These are phyloP conservation scores for Alosa alosa DNA, from an alignment of 2,113 vertebrate genomes.

Conservation along the genomic window DNA sequence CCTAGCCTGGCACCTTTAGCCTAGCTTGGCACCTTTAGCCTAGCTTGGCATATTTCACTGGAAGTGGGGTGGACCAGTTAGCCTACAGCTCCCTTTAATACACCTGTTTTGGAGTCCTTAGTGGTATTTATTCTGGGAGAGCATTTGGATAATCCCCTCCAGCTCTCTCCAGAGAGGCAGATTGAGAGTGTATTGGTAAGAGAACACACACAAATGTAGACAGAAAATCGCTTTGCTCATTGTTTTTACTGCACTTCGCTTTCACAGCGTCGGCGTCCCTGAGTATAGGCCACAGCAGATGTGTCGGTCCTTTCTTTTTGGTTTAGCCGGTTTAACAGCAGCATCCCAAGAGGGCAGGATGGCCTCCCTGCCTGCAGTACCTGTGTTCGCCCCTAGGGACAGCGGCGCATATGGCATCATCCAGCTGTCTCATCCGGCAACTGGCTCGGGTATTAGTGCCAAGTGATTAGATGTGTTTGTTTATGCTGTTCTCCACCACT, in stretches of 20 bases:
- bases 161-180: background rate
- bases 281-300: background rate
- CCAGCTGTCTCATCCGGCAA: slow-evolving; percentile 27
- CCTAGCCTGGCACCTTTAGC: too few relatives aligned
- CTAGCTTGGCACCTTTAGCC: too few relatives aligned
- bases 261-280: too few relatives aligned
- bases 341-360: background rate
- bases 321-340: background rate
- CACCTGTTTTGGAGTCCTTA: background rate
- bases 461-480: slow-evolving; percentile 44
- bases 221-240: too few relatives aligned
- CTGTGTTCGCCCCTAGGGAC: background rate
- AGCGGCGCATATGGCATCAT: slow-evolving; percentile 9
- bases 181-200: background rate
- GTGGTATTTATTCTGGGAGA: background rate
- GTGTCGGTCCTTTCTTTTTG: background rate
- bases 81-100: too few relatives aligned
- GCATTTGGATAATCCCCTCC: background rate
- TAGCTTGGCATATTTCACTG: too few relatives aligned
- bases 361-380: background rate
- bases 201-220: background rate
- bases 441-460: slow-evolving; percentile 41
- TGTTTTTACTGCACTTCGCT: too few relatives aligned
- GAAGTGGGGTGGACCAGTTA: too few relatives aligned
- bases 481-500: background rate